Evolutionary conservation across 2,797 vertebrate species (phyloP).

Genomic region (Meda fulgida): DNA sequence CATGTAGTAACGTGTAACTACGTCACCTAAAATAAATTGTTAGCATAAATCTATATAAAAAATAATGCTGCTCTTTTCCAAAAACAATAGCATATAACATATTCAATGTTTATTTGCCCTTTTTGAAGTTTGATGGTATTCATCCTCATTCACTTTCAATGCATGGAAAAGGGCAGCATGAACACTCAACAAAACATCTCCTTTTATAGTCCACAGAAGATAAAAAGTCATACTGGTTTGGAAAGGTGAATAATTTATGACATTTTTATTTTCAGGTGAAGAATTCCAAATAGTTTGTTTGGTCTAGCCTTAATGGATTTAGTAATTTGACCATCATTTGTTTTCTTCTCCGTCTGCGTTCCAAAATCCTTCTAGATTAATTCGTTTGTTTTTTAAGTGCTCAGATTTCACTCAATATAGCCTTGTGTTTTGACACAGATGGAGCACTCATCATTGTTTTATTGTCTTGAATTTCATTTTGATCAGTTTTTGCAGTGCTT

Average conservation of each 20-base stretch:
- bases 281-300: not conserved
- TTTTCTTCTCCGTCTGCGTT: not conserved
- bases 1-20: not conserved
- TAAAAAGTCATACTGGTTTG: not conserved
- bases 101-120: not conserved
- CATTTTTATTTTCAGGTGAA: not conserved
- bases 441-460: not conserved
- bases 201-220: not conserved
- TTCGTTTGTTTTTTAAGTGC: conserved; percentile 16
- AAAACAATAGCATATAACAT: not conserved
- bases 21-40: too few relatives aligned
- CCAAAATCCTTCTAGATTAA: not conserved
- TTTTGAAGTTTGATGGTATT: not conserved
- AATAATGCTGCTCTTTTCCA: not conserved
- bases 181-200: not conserved
- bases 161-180: not conserved
- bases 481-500: not conserved
- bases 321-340: conserved; percentile 11
- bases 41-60: not conserved
- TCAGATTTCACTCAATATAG: conserved; percentile 7
- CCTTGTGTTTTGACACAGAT: conserved; percentile 28
- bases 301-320: not conserved
- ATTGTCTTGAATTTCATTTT: conserved; percentile 19
- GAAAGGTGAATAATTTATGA: not conserved
- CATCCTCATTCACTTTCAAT: not conserved